These are phyloP conservation scores for Tribolium freemani DNA, from an alignment of 2,888 invertebrate species.

Conservation along the genomic window DNA sequence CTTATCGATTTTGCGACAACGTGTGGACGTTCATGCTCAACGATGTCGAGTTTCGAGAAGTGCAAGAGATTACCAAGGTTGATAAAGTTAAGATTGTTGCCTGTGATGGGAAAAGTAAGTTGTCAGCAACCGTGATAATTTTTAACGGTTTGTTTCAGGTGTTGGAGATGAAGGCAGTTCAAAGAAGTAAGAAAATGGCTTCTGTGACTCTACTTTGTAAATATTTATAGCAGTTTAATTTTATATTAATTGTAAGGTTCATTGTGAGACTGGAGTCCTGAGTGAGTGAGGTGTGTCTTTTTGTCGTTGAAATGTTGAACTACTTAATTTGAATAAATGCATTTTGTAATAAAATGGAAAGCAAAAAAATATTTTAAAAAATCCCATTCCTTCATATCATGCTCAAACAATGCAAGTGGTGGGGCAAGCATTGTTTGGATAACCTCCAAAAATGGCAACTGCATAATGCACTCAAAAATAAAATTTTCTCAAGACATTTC, in stretches of 20 bases:
- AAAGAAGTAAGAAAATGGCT: constrained; percentile 59
- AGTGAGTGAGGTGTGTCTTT: constrained; percentile 8
- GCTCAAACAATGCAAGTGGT: neutral
- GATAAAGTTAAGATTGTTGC: constrained; percentile 98
- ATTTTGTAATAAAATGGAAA: constrained; percentile 13
- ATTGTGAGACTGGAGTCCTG: neutral
- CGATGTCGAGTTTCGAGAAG: constrained; percentile 97
- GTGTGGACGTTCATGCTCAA: constrained; percentile 99
- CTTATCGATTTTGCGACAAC: constrained; percentile 98
- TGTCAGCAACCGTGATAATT: neutral
- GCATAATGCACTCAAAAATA: neutral
- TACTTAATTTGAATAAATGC: constrained; percentile 1
- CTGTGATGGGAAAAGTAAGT: constrained; percentile 95
- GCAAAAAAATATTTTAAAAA: neutral
- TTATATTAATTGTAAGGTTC: neutral
- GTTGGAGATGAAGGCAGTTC: constrained; percentile 63
- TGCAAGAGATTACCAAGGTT: constrained; percentile 91
- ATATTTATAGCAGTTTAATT: constrained; percentile 11
- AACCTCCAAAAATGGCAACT: neutral
- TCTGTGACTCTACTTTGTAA: constrained; percentile 4
- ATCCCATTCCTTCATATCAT: neutral
- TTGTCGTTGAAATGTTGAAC: constrained; percentile 4
- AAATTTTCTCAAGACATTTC: neutral
- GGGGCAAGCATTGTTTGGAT: neutral
- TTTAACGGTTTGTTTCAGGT: constrained; percentile 50